Evolutionary conservation across 2,113 vertebrate species (phyloP).

Genomic region (Tonatia bakeri): DNA sequence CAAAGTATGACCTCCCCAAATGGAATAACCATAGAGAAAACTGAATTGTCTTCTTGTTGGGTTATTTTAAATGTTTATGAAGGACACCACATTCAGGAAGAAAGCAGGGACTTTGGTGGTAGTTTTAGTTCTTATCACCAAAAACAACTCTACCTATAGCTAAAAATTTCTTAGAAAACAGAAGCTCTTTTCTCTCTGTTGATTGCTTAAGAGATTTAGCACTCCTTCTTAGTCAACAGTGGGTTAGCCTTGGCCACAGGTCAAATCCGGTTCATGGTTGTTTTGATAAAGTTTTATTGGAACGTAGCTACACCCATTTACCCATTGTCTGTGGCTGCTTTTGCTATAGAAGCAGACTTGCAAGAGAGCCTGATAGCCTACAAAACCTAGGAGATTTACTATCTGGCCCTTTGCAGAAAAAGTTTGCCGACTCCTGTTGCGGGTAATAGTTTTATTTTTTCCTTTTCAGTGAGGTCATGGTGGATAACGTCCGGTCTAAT

Average conservation of each 20-base stretch:
- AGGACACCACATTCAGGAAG: not conserved
- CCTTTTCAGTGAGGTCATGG: not conserved
- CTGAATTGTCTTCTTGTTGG: not conserved
- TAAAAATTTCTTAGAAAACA: not conserved
- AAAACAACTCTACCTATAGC: not conserved
- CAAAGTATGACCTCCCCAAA: not conserved
- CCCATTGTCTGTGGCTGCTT: not conserved
- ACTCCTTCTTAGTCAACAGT: not conserved
- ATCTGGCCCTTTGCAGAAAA: not conserved
- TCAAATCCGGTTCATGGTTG: not conserved
- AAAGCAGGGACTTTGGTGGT: not conserved
- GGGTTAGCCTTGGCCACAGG: not conserved
- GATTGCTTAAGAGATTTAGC: not conserved
- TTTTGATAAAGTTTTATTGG: not conserved
- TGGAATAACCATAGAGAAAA: not conserved
- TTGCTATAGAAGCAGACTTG: not conserved
- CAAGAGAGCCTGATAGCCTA: not conserved
- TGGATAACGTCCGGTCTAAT: not conserved
- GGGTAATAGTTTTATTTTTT: not conserved
- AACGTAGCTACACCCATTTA: not conserved
- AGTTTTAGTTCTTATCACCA: not conserved
- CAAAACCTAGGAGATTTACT: not conserved
- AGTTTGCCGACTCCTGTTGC: not conserved
- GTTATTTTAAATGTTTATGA: not conserved
- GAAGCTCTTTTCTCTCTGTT: not conserved